Conservation (phyloP, 1,140 invertebrate species). For the Caerostris extrusa region DNA sequence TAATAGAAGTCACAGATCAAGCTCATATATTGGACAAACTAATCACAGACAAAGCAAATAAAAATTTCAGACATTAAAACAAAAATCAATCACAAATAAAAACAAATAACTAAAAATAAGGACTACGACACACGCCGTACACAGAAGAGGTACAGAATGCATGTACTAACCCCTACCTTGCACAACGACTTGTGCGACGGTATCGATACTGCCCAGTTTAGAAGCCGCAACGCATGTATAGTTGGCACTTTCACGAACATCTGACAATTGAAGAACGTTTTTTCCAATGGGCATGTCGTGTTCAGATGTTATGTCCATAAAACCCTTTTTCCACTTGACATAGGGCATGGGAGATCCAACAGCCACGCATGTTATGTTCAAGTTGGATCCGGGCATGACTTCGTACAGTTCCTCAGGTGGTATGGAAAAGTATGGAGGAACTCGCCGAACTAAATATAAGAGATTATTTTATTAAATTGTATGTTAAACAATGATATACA, state of each 20-base stretch:
- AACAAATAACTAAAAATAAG: too few relatives aligned
- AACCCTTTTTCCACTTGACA: slow-evolving; percentile 96
- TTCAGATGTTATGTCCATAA: slow-evolving; percentile 88
- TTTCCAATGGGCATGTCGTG: slow-evolving; percentile 82
- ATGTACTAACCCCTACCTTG: slow-evolving; percentile 87
- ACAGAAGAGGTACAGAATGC: neutral
- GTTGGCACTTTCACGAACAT: slow-evolving; percentile 95
- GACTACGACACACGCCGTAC: neutral
- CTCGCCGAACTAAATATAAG: slow-evolving; percentile 90
- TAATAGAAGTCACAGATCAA: too few relatives aligned
- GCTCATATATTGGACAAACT: too few relatives aligned
- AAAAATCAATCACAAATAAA: too few relatives aligned
- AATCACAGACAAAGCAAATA: too few relatives aligned
- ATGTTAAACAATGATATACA: too few relatives aligned
- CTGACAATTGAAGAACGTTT: slow-evolving; percentile 92
- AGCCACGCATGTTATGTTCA: slow-evolving; percentile 98
- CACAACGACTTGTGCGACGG: slow-evolving; percentile 93
- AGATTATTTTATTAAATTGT: too few relatives aligned
- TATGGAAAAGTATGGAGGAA: slow-evolving; percentile 96
- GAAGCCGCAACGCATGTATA: slow-evolving; percentile 97
- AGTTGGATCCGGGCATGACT: slow-evolving; percentile 92
- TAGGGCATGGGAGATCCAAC: slow-evolving; percentile 98
- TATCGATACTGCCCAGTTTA: slow-evolving; percentile 94
- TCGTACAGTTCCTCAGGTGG: slow-evolving; percentile 91
- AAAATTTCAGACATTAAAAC: too few relatives aligned